phyloP scores from a whole-genome alignment of 2,113 vertebrate genomes.

The Strix uralensis region DNA sequence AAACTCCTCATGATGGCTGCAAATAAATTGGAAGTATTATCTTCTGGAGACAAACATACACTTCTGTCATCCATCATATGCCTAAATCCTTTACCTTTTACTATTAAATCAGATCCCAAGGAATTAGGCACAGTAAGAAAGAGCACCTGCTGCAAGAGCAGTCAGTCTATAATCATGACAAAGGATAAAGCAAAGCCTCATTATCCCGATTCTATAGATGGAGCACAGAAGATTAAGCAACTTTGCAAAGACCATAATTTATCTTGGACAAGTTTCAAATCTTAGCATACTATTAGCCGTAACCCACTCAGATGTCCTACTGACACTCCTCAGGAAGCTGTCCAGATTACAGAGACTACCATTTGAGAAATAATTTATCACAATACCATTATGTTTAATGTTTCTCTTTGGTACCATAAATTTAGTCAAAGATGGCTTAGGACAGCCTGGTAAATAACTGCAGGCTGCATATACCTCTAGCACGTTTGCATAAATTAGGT shows the following conservation, averaged over 20 bases:
- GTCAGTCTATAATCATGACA: background rate
- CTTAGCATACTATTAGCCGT: background rate
- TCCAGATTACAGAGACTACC: background rate
- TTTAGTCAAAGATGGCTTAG: background rate
- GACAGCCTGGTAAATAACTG: background rate
- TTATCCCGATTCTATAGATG: background rate
- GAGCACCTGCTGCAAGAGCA: background rate
- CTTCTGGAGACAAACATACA: background rate
- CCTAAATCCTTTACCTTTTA: background rate
- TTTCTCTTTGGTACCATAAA: background rate
- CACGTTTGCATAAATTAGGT: background rate
- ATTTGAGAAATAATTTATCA: background rate
- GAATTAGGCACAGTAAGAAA: background rate
- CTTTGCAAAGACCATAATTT: background rate
- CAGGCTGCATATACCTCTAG: background rate
- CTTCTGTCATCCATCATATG: background rate
- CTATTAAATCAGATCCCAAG: background rate
- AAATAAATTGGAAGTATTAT: slow-evolving; percentile 52
- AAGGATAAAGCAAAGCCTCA: background rate
- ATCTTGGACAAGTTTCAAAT: background rate
- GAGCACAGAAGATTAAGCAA: background rate
- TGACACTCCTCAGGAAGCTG: background rate
- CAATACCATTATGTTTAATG: too few relatives aligned
- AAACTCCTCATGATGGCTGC: slow-evolving; percentile 98
- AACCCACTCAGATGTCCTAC: background rate